Percentiles rank a stretch among this genome's conserved stretches.
phyloP scores from a whole-genome alignment of 2,113 vertebrate species.

The Rhagologus leucostigma region DNA sequence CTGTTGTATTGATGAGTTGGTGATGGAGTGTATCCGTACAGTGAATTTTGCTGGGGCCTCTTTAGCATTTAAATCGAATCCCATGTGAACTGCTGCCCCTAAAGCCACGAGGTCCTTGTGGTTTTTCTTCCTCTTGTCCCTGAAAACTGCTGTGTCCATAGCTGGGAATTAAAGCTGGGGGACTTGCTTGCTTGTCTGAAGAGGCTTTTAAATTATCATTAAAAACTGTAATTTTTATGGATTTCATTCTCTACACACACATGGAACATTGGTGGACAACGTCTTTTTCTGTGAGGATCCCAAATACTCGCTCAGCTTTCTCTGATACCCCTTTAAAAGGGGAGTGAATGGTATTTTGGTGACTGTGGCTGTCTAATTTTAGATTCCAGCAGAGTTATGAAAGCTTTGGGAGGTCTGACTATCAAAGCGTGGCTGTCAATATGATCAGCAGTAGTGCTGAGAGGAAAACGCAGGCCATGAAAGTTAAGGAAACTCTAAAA shows the following conservation, averaged over 20 bases:
- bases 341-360: not conserved
- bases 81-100: not conserved
- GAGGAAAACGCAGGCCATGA: not conserved
- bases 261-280: not conserved
- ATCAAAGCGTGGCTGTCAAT: not conserved
- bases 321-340: not conserved
- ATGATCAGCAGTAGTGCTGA: not conserved
- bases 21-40: not conserved
- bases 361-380: slow-evolving; percentile 20
- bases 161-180: not conserved
- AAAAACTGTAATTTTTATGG: not conserved
- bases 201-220: not conserved
- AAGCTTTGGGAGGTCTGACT: slow-evolving; percentile 17
- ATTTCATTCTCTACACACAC: accelerated
- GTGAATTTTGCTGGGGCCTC: not conserved
- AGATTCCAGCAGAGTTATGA: slow-evolving; percentile 12
- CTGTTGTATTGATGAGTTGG: not conserved
- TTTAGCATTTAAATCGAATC: not conserved
- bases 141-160: not conserved
- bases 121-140: not conserved
- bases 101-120: not conserved
- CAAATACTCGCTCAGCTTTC: not conserved
- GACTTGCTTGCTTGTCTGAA: not conserved
- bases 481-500: not conserved
- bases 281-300: not conserved